Conservation (phyloP, 2,113 vertebrate genomes). For the Nothoprocta pentlandii region DNA sequence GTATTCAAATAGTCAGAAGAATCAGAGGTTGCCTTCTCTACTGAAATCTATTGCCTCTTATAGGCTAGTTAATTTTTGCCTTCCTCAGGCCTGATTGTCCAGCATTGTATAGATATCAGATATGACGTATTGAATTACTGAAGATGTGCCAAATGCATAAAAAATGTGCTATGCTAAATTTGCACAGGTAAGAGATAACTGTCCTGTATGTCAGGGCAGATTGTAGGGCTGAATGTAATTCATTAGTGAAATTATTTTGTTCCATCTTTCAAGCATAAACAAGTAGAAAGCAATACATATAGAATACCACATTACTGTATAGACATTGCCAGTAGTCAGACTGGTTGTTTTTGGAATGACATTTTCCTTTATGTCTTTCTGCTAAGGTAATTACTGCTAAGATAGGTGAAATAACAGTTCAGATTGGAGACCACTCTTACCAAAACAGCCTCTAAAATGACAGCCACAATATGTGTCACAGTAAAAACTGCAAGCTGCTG, state of each 20-base stretch:
- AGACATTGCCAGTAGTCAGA: neutral
- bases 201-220: neutral
- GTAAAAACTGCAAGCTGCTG: neutral
- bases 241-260: neutral
- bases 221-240: neutral
- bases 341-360: neutral
- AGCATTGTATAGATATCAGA: neutral
- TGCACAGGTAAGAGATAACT: neutral
- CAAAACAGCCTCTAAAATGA: neutral
- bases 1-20: neutral
- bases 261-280: neutral
- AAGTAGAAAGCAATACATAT: neutral
- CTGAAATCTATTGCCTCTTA: neutral
- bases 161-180: neutral
- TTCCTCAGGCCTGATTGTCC: neutral
- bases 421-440: neutral
- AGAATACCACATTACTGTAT: neutral
- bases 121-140: neutral
- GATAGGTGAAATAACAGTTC: neutral
- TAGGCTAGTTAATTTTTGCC: neutral
- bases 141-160: neutral
- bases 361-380: neutral
- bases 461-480: neutral
- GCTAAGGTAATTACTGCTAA: neutral
- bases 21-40: neutral